Conservation (phyloP, 2,113 vertebrate species). For the Struthio camelus region DNA sequence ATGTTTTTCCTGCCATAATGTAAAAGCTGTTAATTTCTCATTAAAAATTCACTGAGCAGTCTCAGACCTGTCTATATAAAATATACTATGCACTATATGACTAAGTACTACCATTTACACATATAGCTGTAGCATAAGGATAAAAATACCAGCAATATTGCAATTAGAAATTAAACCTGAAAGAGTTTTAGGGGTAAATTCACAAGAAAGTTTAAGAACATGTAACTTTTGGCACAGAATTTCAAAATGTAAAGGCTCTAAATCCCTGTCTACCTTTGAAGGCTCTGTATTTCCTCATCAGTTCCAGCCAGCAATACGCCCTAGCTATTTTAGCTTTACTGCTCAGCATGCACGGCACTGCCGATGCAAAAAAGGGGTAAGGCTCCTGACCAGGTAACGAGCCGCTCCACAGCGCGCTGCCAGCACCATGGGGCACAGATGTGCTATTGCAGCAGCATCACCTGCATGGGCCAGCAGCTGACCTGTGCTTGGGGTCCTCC, state of each 20-base stretch:
- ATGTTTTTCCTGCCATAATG: not conserved
- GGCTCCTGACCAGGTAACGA: not conserved
- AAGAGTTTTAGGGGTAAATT: not conserved
- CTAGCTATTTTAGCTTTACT: not conserved
- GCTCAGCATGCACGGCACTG: not conserved
- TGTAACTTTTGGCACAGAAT: not conserved
- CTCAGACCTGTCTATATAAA: not conserved
- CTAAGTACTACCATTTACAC: not conserved
- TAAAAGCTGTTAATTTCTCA: not conserved
- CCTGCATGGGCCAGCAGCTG: not conserved
- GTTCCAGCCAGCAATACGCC: not conserved
- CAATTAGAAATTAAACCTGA: not conserved
- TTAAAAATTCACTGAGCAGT: not conserved
- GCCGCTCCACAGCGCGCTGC: not conserved
- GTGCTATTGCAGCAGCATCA: accelerated
- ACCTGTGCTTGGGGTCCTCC: not conserved
- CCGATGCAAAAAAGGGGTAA: too few species aligned
- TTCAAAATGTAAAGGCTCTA: not conserved
- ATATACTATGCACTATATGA: not conserved
- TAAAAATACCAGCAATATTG: not conserved
- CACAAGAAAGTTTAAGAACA: not conserved
- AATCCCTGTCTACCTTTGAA: not conserved
- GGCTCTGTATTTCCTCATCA: not conserved
- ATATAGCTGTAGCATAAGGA: not conserved
- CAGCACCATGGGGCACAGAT: not conserved